phyloP scores from a whole-genome alignment of 2,888 invertebrate genomes.

The Polydesmus complanatus region DNA sequence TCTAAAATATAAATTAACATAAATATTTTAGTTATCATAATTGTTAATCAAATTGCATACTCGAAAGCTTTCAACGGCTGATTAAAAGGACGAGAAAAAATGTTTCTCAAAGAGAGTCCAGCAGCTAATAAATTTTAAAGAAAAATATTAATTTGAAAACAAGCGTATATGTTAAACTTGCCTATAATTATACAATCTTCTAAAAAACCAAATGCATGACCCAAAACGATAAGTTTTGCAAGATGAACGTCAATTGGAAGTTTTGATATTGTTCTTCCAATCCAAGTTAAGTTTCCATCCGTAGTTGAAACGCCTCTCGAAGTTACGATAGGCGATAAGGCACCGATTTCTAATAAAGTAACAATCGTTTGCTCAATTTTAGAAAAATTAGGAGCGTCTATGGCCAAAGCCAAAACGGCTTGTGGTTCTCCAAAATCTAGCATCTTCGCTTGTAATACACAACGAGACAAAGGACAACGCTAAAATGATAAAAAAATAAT shows the following conservation, averaged over 20 bases:
- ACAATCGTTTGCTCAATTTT: conserved; percentile 69
- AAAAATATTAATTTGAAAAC: neutral
- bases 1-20: conserved; percentile 40
- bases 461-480: conserved; percentile 62
- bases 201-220: conserved; percentile 69
- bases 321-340: conserved; percentile 42
- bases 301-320: conserved; percentile 29
- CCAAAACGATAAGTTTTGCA: conserved; percentile 70
- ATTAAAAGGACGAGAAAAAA: conserved; percentile 61
- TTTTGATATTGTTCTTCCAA: conserved; percentile 66
- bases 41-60: neutral
- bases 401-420: conserved; percentile 62
- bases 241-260: conserved; percentile 70
- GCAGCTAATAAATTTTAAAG: conserved; percentile 45
- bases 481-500: conserved; percentile 24
- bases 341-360: conserved; percentile 75
- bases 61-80: conserved; percentile 37
- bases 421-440: conserved; percentile 67
- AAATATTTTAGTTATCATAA: neutral
- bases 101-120: conserved; percentile 61
- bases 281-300: conserved; percentile 76
- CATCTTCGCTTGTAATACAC: conserved; percentile 66
- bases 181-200: conserved; percentile 75
- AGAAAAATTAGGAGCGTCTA: conserved; percentile 71
- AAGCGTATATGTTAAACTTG: conserved; percentile 26